A percentile compares a stretch with the other conserved stretches of the same genome.
Conservation (phyloP, 2,888 invertebrate species). For the Xestoiulus laeticollis region DNA sequence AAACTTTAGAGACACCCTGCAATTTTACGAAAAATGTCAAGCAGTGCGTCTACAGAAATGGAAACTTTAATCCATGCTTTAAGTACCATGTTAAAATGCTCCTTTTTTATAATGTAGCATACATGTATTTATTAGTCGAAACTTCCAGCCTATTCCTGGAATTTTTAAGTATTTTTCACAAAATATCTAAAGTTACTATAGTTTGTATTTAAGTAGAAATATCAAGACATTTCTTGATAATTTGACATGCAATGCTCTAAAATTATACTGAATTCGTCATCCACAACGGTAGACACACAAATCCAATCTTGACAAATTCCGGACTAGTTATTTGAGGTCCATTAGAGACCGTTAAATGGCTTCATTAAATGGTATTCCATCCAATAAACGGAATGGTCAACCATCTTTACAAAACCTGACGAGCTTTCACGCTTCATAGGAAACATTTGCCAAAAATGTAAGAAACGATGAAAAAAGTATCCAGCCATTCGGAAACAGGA, state of each 20-base stretch:
- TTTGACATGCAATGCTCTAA: no score
- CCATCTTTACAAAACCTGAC: not conserved
- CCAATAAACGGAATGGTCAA: not conserved
- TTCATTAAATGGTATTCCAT: not conserved
- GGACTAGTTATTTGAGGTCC: not conserved
- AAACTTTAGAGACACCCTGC: not conserved
- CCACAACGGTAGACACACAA: not conserved
- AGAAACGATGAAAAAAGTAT: not conserved
- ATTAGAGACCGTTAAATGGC: not conserved
- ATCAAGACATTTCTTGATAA: not conserved
- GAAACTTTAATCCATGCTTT: not conserved
- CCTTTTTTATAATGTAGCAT: no score
- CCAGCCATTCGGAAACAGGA: not conserved
- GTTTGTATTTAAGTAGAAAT: not conserved
- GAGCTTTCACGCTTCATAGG: not conserved
- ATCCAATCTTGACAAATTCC: not conserved
- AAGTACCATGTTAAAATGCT: not conserved
- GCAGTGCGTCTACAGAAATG: not conserved
- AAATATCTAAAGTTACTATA: not conserved
- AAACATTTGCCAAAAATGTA: not conserved
- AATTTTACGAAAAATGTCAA: not conserved
- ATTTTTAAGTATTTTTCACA: not conserved
- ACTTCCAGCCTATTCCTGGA: not conserved
- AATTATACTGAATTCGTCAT: not conserved
- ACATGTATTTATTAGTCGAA: not conserved